A percentile compares a stretch with the other conserved stretches of the same genome.
Conservation (phyloP, 1,140 invertebrate genomes). For the Ptiloglossa arizonensis region DNA sequence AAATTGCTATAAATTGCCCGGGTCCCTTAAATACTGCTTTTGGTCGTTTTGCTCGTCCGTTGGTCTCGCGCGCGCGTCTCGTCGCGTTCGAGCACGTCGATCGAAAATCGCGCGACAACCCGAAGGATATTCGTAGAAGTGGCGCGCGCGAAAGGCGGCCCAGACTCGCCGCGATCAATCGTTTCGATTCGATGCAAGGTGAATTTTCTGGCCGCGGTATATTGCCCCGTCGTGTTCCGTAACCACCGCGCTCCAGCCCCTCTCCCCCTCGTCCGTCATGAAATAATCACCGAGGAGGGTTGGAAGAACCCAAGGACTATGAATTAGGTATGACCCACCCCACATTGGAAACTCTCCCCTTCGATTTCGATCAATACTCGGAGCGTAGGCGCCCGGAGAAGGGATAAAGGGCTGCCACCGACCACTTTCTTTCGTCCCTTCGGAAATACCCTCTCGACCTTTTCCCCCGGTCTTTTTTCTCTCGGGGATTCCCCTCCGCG, state of each 20-base stretch:
- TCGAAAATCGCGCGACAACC: too few relatives aligned
- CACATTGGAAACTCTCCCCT: constrained; percentile 67
- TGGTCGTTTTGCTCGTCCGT: constrained; percentile 1
- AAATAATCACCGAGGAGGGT: constrained; percentile 67
- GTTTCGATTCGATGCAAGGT: constrained; percentile 19
- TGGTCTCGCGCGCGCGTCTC: neutral
- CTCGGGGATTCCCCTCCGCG: constrained; percentile 17
- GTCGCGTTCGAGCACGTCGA: too few relatives aligned
- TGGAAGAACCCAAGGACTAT: constrained; percentile 67
- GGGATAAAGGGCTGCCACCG: constrained; percentile 48
- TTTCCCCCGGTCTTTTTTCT: constrained; percentile 27
- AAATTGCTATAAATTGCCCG: constrained; percentile 65
- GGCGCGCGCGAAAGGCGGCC: neutral
- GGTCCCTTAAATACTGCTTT: constrained; percentile 53
- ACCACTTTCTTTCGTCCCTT: constrained; percentile 55
- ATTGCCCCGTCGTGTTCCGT: neutral
- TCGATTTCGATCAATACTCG: constrained; percentile 75
- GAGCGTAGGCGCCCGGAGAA: constrained; percentile 48
- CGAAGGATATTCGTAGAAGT: too few relatives aligned
- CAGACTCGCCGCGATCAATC: neutral
- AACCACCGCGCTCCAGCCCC: constrained; percentile 32
- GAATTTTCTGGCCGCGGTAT: constrained; percentile 24
- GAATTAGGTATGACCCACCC: constrained; percentile 73
- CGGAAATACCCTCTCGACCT: constrained; percentile 40
- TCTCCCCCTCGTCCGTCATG: constrained; percentile 34